Evolutionary conservation across 2,113 vertebrate genomes (phyloP), one percentile per base, ranked within the genome.

Genomic region (Albula goreensis): DNA sequence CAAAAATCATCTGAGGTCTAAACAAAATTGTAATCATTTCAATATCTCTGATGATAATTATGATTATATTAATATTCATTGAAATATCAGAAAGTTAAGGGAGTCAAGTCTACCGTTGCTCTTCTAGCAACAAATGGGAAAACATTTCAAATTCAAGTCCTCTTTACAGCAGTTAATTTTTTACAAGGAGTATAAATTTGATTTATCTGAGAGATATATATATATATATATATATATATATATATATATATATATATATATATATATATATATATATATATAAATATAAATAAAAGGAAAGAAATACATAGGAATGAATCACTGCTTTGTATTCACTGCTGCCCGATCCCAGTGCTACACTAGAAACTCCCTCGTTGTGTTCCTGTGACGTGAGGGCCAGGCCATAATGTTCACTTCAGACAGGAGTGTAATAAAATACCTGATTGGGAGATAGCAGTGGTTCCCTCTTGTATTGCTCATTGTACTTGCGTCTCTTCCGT

Each of bases 361-460:
- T 5, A 4, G 53, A 41, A 81, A 86, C 78, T 56, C 52, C 81
- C 85, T 86, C 60, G 74, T 9, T 50, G 66, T 66, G 74, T 86
- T 50, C 48, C 60, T 86, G 83, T 31, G 70, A 74, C 3, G n/a
- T 57, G 41, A 83, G 89, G 85, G 87, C 70, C 12, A 13, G 81
- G 86, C 31, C 41, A n/a, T 87, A 52, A 13, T 81, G 49, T 50
- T n/a, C n/a, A 52, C 83, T 85, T 82, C 66, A 25, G 56, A 70
- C 6, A 92, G 86, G 66, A 89, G 84, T 83, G 25, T 87, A 92
- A 86, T 87, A 89, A 88, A 89, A 91, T 94, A 95, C 95, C 95
- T 96, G 95, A 95, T 93, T 89, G 92, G 92, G 93, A 92, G 89
- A 94, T 89, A 91, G 91, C 86, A 86, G 84, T 91, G 85, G 80